Evolutionary conservation across 1,140 invertebrate genomes (phyloP).

Genomic region (Zaprionus lachaisei): DNA sequence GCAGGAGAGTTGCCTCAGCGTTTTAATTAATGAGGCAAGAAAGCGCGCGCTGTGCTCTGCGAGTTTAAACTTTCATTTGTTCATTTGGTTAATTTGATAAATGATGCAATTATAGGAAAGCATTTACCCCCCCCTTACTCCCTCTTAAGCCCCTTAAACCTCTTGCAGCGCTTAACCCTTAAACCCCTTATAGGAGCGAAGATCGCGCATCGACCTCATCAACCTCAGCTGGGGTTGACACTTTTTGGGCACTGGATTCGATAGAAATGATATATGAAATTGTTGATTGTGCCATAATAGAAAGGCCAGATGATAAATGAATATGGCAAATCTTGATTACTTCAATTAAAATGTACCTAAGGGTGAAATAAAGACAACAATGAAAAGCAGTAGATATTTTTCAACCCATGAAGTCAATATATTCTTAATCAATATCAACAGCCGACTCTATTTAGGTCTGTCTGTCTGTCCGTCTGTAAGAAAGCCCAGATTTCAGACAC

Average conservation of each 20-base stretch:
- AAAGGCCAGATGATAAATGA: slow-evolving; percentile 24
- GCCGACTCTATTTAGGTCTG: too few species aligned
- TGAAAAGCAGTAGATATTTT: background rate
- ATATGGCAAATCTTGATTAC: background rate
- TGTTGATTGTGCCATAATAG: background rate
- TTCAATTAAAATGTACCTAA: background rate
- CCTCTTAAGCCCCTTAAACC: slow-evolving; percentile 8
- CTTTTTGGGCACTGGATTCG: slow-evolving; percentile 10
- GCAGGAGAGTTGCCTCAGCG: background rate
- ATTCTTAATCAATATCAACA: background rate
- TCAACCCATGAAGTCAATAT: background rate
- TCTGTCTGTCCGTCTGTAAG: too few species aligned
- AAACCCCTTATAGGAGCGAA: background rate
- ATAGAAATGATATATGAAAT: slow-evolving; percentile 41
- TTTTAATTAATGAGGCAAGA: slow-evolving; percentile 48
- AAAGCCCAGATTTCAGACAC: too few species aligned
- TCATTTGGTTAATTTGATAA: slow-evolving; percentile 59
- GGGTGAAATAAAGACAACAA: background rate
- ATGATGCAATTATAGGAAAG: slow-evolving; percentile 65
- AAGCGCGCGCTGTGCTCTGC: background rate
- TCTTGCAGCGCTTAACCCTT: background rate
- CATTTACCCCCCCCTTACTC: slow-evolving; percentile 19
- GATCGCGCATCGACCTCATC: slow-evolving; percentile 14
- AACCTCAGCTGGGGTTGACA: slow-evolving; percentile 35
- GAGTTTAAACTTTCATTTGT: slow-evolving; percentile 62